phyloP scores from a whole-genome alignment of 1,140 invertebrate genomes.

The Magallana angulata region DNA sequence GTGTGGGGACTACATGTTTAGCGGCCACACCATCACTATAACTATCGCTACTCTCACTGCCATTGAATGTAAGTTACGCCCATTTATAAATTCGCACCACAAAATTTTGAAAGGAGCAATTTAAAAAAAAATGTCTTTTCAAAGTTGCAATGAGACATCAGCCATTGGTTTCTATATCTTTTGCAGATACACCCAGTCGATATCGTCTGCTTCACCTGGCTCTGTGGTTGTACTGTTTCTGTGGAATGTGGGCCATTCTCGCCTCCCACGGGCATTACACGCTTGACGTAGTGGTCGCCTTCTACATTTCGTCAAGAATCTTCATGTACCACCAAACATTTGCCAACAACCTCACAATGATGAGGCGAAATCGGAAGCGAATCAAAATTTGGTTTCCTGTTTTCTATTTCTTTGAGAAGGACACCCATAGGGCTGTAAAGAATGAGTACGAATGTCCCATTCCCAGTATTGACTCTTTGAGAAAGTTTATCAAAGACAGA shows the following conservation, averaged over 20 bases:
- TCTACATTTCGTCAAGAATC: constrained; percentile 41
- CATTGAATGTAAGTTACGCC: constrained; percentile 14
- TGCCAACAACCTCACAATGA: constrained; percentile 2
- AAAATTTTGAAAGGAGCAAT: too few species aligned
- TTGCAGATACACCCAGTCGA: constrained; percentile 38
- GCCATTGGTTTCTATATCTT: too few species aligned
- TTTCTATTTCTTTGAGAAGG: constrained; percentile 47
- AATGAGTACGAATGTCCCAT: constrained; percentile 46
- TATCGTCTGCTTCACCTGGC: constrained; percentile 6
- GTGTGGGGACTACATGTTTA: constrained; percentile 56
- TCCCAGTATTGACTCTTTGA: background rate
- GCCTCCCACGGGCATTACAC: constrained; percentile 46
- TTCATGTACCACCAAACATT: constrained; percentile 39
- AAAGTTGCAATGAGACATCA: too few species aligned
- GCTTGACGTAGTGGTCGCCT: constrained; percentile 40
- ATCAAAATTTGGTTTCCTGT: constrained; percentile 44
- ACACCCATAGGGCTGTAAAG: constrained; percentile 1
- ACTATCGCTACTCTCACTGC: constrained; percentile 12
- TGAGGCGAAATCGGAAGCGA: constrained; percentile 19
- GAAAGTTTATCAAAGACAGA: constrained; percentile 1
- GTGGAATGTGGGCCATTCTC: constrained; percentile 43
- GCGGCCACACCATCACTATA: constrained; percentile 49
- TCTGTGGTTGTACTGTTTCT: constrained; percentile 32
- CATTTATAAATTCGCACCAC: background rate
- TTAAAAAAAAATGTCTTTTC: too few species aligned